phyloP scores from a whole-genome alignment of 2,113 vertebrate genomes.

The Apodemus sylvaticus region DNA sequence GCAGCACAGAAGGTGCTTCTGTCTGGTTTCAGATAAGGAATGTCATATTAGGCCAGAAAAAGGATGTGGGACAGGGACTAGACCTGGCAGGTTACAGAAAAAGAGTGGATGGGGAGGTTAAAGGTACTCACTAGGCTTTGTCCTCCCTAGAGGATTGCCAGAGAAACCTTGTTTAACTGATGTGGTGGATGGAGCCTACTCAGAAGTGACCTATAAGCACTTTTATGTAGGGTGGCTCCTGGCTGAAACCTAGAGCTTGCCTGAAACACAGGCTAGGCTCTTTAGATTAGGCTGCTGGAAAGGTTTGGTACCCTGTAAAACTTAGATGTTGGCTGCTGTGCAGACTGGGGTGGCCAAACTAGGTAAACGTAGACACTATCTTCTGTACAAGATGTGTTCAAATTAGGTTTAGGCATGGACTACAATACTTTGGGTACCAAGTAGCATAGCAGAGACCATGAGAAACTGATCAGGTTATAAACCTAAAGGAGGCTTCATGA shows the following conservation, averaged over 20 bases:
- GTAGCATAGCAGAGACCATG: not conserved
- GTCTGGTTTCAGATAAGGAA: not conserved
- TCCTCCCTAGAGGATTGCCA: not conserved
- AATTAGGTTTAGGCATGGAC: not conserved
- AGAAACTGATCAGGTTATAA: not conserved
- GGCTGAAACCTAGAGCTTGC: not conserved
- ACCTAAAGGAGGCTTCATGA: not conserved
- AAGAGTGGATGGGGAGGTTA: not conserved
- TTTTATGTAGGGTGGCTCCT: not conserved
- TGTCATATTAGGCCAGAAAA: not conserved
- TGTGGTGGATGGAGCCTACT: not conserved
- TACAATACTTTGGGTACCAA: not conserved
- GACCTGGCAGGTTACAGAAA: not conserved
- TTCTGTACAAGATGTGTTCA: not conserved
- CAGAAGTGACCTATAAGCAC: not conserved
- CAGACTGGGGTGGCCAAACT: not conserved
- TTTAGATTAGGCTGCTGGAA: not conserved
- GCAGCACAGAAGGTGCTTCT: not conserved
- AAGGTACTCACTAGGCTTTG: not conserved
- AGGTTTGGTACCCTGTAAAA: not conserved
- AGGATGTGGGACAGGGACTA: not conserved
- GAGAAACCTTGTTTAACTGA: not conserved
- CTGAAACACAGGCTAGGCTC: not conserved
- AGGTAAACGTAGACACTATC: not conserved
- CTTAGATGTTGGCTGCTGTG: not conserved